phyloP scores from a whole-genome alignment of 2,113 vertebrate species.

The Pygoscelis adeliae region DNA sequence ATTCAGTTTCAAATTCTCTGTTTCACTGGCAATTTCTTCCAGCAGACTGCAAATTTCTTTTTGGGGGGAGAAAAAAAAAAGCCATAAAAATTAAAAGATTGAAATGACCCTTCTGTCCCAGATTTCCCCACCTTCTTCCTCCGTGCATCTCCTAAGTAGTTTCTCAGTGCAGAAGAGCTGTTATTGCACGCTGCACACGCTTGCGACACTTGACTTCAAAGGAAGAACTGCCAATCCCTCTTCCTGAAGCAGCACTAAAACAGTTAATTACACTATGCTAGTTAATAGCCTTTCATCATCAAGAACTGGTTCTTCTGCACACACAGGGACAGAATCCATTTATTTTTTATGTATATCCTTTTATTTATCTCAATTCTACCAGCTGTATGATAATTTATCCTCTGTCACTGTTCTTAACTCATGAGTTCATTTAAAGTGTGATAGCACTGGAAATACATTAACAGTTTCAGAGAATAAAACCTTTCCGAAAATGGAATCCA shows the following conservation, averaged over 20 bases:
- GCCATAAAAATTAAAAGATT: background rate
- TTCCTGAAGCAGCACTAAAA: conserved; percentile 42
- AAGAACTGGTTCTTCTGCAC: conserved; percentile 15
- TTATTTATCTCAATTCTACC: conserved; percentile 58
- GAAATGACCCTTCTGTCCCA: background rate
- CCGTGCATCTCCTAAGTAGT: background rate
- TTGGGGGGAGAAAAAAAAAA: too few relatives aligned
- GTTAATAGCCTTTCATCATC: conserved; percentile 54
- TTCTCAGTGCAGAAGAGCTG: background rate
- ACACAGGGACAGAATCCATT: conserved; percentile 17
- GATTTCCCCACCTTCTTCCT: background rate
- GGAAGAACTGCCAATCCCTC: background rate
- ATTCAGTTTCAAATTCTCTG: background rate
- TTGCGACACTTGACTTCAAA: background rate
- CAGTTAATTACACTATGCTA: conserved; percentile 39
- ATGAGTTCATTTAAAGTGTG: conserved; percentile 51
- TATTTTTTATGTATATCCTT: conserved; percentile 51
- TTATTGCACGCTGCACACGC: background rate
- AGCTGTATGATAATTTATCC: conserved; percentile 67
- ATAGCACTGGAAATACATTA: conserved; percentile 43
- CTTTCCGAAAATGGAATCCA: conserved; percentile 8
- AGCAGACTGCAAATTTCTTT: background rate
- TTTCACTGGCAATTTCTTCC: background rate
- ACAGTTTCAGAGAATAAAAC: conserved; percentile 49
- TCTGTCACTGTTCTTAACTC: conserved; percentile 62